Evolutionary conservation across 2,113 vertebrate genomes (phyloP), one percentile per base, ranked within the genome.

Genomic region (Pollachius pollachius): DNA sequence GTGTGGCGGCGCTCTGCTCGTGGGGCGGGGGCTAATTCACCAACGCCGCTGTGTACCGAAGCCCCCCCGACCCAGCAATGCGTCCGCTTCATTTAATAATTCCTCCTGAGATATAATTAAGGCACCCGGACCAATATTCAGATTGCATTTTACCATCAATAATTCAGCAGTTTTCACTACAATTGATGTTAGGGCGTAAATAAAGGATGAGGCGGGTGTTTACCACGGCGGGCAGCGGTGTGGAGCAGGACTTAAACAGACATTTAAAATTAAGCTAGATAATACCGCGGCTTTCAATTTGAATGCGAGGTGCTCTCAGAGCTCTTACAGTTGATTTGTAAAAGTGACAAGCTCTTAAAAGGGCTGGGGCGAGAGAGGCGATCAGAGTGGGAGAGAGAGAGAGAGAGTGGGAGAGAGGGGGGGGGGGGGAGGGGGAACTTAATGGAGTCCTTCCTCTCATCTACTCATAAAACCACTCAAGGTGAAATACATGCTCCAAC

Each of bases 111-210:
- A 89, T 88, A 90, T 93, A 92, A 93, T 93, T 93, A 92, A 92
- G 91, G 92, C 88, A 88, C 85, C 81, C 30, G 74, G 77, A 85
- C 89, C 91, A 86, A 92, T 92, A 91, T 92, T 90, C 91, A 89
- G 86, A 90, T 90, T 92, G 91, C 89, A 87, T 92, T 93, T 92
- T 92, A 91, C 84, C 92, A 92, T 93, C 85, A 93, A 93, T 93
- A 92, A 93, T 93, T 90, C 90, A 93, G 85, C 75, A 74, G 82
- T 90, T 93, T 92, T 92, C 92, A 92, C 90, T 89, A 90, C 91
- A 92, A 92, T 91, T 91, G 90, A 93, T 90, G 91, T 90, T 78
- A 73, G 80, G n/a, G 65, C 84, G 92, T 93, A 87, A 93, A 93
- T 93, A 93, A 93, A 90, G 82, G 88, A 93, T 92, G 90, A 91